phyloP scores from a whole-genome alignment of 1,140 invertebrate species.

The Ostrea denselamellosa region DNA sequence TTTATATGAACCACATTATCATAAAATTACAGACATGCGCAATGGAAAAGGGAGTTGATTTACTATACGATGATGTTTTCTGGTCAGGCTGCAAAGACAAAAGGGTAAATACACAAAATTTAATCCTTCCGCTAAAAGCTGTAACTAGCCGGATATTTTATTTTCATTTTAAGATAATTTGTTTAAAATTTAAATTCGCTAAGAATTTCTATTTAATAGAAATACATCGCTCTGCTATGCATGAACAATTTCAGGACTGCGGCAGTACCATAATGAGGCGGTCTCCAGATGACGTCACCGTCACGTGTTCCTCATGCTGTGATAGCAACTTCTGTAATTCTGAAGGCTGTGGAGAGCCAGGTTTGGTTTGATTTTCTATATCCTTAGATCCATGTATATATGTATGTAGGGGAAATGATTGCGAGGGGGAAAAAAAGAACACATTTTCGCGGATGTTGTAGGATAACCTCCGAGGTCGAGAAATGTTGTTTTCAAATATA shows the following conservation, averaged over 20 bases:
- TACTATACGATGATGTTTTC: not conserved
- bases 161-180: too few species aligned
- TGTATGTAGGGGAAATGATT: too few species aligned
- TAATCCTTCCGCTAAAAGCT: too few species aligned
- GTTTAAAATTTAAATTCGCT: too few species aligned
- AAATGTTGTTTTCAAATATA: too few species aligned
- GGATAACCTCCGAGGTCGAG: too few species aligned
- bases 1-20: too few species aligned
- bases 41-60: not conserved
- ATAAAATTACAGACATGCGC: not conserved
- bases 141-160: too few species aligned
- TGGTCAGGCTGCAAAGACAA: conserved; percentile 13
- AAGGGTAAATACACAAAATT: not conserved
- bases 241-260: not conserved
- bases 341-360: not conserved
- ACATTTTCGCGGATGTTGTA: too few species aligned
- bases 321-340: conserved; percentile 12
- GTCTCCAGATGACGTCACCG: conserved; percentile 2
- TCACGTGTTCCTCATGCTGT: conserved; percentile 1
- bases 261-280: not conserved
- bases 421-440: too few species aligned
- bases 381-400: too few species aligned
- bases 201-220: not conserved
- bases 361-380: not conserved
- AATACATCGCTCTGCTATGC: not conserved